These are phyloP conservation scores for Drosophila leontia DNA, from an alignment of 1,140 invertebrate genomes.

Conservation along the genomic window DNA sequence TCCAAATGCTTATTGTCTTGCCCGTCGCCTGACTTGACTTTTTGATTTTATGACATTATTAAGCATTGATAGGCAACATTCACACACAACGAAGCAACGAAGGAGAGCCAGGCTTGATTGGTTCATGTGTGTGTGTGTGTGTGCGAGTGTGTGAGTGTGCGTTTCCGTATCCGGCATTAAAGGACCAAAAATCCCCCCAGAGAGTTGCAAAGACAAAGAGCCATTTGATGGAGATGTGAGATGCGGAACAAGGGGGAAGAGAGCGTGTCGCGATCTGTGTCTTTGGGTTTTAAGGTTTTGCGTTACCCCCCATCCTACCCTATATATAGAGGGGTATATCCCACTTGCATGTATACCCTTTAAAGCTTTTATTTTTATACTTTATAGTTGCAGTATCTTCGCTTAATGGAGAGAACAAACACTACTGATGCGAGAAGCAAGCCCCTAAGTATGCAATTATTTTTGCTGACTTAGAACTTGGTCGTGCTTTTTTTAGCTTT, in stretches of 20 bases:
- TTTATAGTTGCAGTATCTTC: neutral
- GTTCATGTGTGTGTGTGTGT: conserved; percentile 1
- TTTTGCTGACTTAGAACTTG: conserved; percentile 11
- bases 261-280: conserved; percentile 10
- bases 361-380: neutral
- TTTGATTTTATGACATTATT: conserved; percentile 70
- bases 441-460: conserved; percentile 12
- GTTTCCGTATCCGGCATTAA: conserved; percentile 45
- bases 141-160: conserved; percentile 1
- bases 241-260: neutral
- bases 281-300: conserved; percentile 2
- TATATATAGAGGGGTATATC: neutral
- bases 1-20: conserved; percentile 34
- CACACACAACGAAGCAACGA: conserved; percentile 9
- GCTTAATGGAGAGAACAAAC: conserved; percentile 4
- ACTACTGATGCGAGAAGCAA: neutral
- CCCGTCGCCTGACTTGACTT: conserved; percentile 22
- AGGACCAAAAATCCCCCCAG: conserved; percentile 18
- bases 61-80: conserved; percentile 70
- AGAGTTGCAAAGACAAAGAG: conserved; percentile 29
- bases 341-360: neutral
- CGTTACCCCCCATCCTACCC: neutral
- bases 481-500: neutral
- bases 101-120: no score
- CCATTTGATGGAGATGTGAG: conserved; percentile 30